Conservation (phyloP, 2,113 vertebrate genomes). For the Corythornis madagascariensis region DNA sequence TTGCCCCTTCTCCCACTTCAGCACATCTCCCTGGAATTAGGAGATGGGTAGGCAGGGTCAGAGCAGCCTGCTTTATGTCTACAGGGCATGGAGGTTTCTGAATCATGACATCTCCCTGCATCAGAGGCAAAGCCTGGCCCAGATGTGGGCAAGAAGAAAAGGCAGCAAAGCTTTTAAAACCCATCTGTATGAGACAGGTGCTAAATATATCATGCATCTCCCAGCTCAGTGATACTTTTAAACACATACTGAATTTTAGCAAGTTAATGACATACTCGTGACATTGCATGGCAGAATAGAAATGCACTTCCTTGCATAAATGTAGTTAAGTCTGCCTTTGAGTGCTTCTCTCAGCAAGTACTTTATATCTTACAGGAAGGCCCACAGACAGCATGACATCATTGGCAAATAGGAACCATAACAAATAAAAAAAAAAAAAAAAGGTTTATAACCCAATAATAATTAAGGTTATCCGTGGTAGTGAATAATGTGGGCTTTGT, state of each 20-base stretch:
- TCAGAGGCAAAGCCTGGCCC: background rate
- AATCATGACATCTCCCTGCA: rapidly evolving
- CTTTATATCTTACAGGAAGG: background rate
- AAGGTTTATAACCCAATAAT: background rate
- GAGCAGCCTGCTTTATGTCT: background rate
- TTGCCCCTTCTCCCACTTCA: background rate
- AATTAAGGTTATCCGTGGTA: rapidly evolving
- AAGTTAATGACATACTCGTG: background rate
- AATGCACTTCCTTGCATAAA: background rate
- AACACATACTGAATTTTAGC: background rate
- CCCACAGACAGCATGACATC: background rate
- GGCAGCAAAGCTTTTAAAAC: background rate
- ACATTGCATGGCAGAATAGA: background rate
- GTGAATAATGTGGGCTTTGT: background rate
- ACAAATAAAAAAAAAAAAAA: background rate
- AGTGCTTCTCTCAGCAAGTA: background rate
- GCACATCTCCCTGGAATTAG: background rate
- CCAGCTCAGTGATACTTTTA: background rate
- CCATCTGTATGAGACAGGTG: rapidly evolving
- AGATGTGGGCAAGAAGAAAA: background rate
- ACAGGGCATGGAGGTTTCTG: background rate
- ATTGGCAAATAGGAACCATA: background rate
- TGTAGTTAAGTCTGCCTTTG: background rate
- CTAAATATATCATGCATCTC: background rate
- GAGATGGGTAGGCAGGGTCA: background rate